Percentiles rank a stretch among this genome's conserved stretches.
Evolutionary conservation across 2,888 invertebrate genomes (phyloP).

Genomic region (Campoplex nolae): DNA sequence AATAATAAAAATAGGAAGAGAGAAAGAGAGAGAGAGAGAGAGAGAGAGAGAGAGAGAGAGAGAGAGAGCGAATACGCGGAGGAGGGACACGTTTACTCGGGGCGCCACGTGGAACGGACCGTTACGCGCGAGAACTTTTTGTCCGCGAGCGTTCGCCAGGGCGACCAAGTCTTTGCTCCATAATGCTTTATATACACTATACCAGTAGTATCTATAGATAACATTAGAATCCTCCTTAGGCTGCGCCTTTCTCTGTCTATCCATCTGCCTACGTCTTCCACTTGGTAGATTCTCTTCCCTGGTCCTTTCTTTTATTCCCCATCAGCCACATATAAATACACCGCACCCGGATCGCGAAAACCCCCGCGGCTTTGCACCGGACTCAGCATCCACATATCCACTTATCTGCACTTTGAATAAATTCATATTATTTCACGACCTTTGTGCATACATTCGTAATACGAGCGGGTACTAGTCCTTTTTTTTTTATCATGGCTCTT

Average conservation of each 20-base stretch:
- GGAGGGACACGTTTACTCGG: constrained; percentile 80
- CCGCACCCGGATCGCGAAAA: neutral
- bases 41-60: neutral
- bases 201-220: constrained; percentile 10
- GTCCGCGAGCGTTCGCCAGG: constrained; percentile 61
- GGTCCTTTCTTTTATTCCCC: constrained; percentile 16
- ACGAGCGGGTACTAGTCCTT: neutral
- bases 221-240: constrained; percentile 27
- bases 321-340: neutral
- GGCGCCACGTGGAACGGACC: constrained; percentile 84
- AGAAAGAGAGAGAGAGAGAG: constrained; percentile 56
- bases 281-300: constrained; percentile 2
- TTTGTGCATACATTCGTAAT: constrained; percentile 37
- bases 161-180: constrained; percentile 58
- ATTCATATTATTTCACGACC: constrained; percentile 43
- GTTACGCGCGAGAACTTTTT: constrained; percentile 77
- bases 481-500: neutral
- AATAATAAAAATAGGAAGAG: constrained; percentile 24
- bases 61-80: constrained; percentile 68
- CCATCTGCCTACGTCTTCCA: constrained; percentile 40
- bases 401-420: constrained; percentile 51
- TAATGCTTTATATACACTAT: neutral
- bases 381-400: constrained; percentile 25
- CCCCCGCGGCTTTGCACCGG: constrained; percentile 2
- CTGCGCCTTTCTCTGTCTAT: constrained; percentile 52